A percentile compares a stretch with the other conserved stretches of the same genome.
Evolutionary conservation across 2,113 vertebrate genomes (phyloP).

Genomic region (Xenopus tropicalis): UCB_Xtro_10.0 CM004445.2:92307501-92308000

Average conservation of each 20-base stretch:
- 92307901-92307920: too few relatives aligned
- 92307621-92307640: constrained; percentile 22
- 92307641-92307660: constrained; percentile 8
- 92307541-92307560: background rate
- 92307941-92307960: too few relatives aligned
- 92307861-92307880: too few relatives aligned
- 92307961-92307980: too few relatives aligned
- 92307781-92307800: constrained; percentile 22
- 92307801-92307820: background rate
- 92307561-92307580: too few relatives aligned
- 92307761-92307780: constrained; percentile 40
- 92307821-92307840: too few relatives aligned
- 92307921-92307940: too few relatives aligned
- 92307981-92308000: too few relatives aligned
- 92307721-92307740: constrained; percentile 27
- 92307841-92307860: too few relatives aligned
- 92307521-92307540: background rate
- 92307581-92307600: constrained; percentile 1
- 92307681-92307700: constrained; percentile 27
- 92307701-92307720: constrained; percentile 29
- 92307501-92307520: background rate
- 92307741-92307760: constrained; percentile 20
- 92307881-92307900: too few relatives aligned
- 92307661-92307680: constrained; percentile 1
- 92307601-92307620: background rate